Percentiles rank a stretch among this genome's conserved stretches.
Conservation (phyloP, 2,888 invertebrate genomes). For the Tinea trinotella region DNA sequence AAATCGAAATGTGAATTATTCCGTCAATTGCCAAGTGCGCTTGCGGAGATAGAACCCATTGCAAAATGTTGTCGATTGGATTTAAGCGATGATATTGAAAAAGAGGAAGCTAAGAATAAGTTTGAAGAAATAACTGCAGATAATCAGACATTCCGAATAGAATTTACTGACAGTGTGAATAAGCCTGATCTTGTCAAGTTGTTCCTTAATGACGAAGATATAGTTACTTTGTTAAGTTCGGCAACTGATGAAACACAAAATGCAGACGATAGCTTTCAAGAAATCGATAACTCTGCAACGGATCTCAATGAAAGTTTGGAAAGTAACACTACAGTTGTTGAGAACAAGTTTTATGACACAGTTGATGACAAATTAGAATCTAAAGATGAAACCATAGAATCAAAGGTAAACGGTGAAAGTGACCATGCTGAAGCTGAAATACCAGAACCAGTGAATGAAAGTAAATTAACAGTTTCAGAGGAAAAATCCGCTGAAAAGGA, state of each 20-base stretch:
- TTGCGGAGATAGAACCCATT: constrained; percentile 69
- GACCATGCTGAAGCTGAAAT: neutral
- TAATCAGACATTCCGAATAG: constrained; percentile 66
- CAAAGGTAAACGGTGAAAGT: neutral
- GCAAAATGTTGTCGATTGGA: constrained; percentile 76
- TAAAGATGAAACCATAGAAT: neutral
- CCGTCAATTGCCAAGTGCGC: constrained; percentile 73
- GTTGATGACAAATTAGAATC: constrained; percentile 30
- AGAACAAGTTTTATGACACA: constrained; percentile 44
- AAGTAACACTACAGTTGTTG: constrained; percentile 53
- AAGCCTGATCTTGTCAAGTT: constrained; percentile 75
- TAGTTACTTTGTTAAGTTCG: constrained; percentile 27
- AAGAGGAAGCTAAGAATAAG: constrained; percentile 46
- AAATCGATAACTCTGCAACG: constrained; percentile 33
- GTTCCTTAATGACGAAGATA: constrained; percentile 63
- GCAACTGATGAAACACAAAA: neutral
- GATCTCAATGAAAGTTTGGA: constrained; percentile 53
- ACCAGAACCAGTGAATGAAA: neutral
- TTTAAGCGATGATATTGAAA: constrained; percentile 48
- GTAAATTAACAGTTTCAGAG: neutral
- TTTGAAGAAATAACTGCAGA: constrained; percentile 46
- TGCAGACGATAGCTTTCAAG: constrained; percentile 1
- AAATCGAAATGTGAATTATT: constrained; percentile 74
- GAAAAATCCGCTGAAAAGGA: neutral
- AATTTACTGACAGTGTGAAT: constrained; percentile 71